Conservation (phyloP, 2,888 invertebrate genomes). For the Yponomeuta evonymella region DNA sequence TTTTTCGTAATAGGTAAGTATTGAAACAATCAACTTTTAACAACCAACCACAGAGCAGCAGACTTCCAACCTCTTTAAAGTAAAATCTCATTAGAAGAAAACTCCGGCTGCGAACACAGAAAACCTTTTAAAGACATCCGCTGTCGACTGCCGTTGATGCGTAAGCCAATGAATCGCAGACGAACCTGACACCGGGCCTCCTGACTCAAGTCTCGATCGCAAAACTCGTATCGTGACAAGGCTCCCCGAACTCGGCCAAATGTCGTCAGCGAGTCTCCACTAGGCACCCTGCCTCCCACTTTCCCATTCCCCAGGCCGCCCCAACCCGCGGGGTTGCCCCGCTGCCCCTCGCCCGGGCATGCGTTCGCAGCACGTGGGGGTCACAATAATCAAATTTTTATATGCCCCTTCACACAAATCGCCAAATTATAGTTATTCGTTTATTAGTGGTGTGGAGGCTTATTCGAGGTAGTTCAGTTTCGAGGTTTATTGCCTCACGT, state of each 20-base stretch:
- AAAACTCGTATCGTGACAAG: constrained; percentile 7
- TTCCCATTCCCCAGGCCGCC: constrained; percentile 18
- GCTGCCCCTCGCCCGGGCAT: constrained; percentile 34
- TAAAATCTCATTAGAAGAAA: constrained; percentile 8
- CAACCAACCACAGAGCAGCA: background rate
- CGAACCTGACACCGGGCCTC: background rate
- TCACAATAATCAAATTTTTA: constrained; percentile 45
- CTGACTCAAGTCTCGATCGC: constrained; percentile 4
- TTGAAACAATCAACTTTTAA: background rate
- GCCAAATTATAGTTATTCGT: constrained; percentile 11
- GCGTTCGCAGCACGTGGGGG: constrained; percentile 46
- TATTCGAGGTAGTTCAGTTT: background rate
- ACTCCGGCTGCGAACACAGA: constrained; percentile 34
- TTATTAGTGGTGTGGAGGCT: background rate
- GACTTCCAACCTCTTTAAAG: background rate
- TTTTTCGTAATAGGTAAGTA: too few species aligned
- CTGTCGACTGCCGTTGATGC: constrained; percentile 16
- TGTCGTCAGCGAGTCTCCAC: constrained; percentile 60
- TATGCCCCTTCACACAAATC: constrained; percentile 26
- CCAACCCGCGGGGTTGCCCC: constrained; percentile 28
- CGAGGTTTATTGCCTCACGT: background rate
- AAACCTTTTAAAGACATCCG: constrained; percentile 55
- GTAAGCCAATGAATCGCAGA: constrained; percentile 13
- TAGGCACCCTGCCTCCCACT: constrained; percentile 28
- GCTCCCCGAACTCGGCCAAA: constrained; percentile 45